These are phyloP conservation scores for Cotesia typhae DNA, from an alignment of 1,140 invertebrate species.

Conservation along the genomic window DNA sequence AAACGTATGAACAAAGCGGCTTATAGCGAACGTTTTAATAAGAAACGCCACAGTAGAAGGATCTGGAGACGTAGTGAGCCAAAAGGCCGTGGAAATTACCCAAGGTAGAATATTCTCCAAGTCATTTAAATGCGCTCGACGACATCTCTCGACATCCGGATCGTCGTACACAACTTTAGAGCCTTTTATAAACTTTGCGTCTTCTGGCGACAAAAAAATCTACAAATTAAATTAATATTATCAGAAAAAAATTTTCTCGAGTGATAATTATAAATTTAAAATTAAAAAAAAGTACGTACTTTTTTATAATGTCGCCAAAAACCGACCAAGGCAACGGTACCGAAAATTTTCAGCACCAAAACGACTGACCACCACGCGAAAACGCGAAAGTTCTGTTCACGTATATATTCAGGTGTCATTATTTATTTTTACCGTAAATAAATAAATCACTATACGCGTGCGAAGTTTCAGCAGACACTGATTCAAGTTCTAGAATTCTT, in stretches of 20 bases:
- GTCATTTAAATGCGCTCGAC: constrained; percentile 77
- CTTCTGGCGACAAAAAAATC: constrained; percentile 69
- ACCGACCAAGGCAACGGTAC: constrained; percentile 18
- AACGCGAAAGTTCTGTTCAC: constrained; percentile 19
- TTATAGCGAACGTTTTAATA: constrained; percentile 70
- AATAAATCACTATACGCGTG: background rate
- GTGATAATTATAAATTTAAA: background rate
- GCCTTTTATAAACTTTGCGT: constrained; percentile 52
- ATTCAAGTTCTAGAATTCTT: too few species aligned
- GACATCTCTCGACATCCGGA: constrained; percentile 49
- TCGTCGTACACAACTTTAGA: constrained; percentile 46
- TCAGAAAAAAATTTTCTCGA: background rate
- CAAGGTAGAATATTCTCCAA: constrained; percentile 79
- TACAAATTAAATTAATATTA: constrained; percentile 40
- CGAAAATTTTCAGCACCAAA: constrained; percentile 33
- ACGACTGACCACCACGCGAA: constrained; percentile 33
- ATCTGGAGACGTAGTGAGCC: constrained; percentile 70
- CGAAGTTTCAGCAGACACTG: too few species aligned
- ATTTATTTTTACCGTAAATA: background rate
- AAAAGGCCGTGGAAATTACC: constrained; percentile 71
- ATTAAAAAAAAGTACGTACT: constrained; percentile 12
- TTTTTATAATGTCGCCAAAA: constrained; percentile 27
- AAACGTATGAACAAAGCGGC: constrained; percentile 72
- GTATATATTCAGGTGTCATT: background rate
- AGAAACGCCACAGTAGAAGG: constrained; percentile 65